These are phyloP conservation scores for Equus quagga DNA, from an alignment of 2,113 vertebrate genomes.

Conservation along the genomic window DNA sequence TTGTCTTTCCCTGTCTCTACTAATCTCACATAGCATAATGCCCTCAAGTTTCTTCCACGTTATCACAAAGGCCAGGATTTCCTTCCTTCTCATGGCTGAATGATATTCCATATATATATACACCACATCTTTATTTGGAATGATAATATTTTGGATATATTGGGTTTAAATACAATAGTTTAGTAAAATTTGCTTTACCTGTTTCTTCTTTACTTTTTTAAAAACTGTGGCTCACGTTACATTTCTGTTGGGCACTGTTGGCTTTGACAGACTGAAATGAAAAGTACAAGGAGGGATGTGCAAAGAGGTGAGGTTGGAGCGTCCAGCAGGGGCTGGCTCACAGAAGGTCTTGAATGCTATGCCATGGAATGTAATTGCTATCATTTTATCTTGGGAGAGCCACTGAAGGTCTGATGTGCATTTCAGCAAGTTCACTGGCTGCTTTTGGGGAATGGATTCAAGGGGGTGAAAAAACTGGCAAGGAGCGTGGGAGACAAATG, in stretches of 20 bases:
- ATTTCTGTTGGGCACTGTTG: background rate
- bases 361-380: background rate
- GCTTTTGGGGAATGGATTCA: background rate
- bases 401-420: background rate
- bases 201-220: background rate
- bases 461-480: background rate
- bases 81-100: background rate
- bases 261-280: background rate
- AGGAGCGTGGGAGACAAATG: background rate
- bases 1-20: background rate
- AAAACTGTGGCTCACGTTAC: background rate
- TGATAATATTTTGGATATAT: background rate
- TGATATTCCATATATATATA: background rate
- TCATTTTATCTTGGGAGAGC: background rate
- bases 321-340: background rate
- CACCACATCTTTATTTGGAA: background rate
- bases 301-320: background rate
- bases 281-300: background rate
- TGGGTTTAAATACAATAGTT: background rate
- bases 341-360: background rate
- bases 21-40: background rate
- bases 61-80: background rate
- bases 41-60: background rate
- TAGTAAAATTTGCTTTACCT: background rate
- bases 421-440: background rate